phyloP scores from a whole-genome alignment of 2,888 invertebrate species.

The Cephus sareptanus region DNA sequence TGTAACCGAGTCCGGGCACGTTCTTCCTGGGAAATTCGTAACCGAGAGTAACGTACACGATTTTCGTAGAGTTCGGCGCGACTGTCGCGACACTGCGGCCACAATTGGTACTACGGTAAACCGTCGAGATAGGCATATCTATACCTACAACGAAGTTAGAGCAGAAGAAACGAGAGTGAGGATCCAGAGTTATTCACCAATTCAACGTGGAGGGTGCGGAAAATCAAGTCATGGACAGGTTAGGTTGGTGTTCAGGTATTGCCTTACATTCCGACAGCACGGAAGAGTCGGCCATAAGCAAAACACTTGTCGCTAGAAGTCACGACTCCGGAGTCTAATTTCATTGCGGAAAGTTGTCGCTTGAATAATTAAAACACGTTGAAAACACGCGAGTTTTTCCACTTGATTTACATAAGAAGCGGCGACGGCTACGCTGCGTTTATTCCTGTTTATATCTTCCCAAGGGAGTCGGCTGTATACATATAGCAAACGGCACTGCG shows the following conservation, averaged over 20 bases:
- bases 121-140: background rate
- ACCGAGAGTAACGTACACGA: background rate
- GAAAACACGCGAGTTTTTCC: slow-evolving; percentile 58
- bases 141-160: background rate
- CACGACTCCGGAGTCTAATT: slow-evolving; percentile 57
- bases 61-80: background rate
- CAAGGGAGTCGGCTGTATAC: background rate
- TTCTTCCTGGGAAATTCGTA: slow-evolving; percentile 5
- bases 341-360: slow-evolving; percentile 62
- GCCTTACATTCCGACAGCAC: background rate
- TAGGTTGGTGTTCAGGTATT: background rate
- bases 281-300: slow-evolving; percentile 38
- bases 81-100: background rate
- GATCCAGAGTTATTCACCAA: background rate
- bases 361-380: slow-evolving; percentile 62
- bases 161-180: background rate
- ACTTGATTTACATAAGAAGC: slow-evolving; percentile 57
- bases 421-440: slow-evolving; percentile 16
- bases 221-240: background rate
- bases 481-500: slow-evolving; percentile 21
- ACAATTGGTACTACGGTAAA: background rate
- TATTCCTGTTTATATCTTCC: slow-evolving; percentile 9
- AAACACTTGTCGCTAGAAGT: slow-evolving; percentile 59
- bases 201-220: background rate
- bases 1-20: background rate